Base-by-base conservation (phyloP, 2,888 invertebrate species). In the Strigamia transsilvanica region DNA sequence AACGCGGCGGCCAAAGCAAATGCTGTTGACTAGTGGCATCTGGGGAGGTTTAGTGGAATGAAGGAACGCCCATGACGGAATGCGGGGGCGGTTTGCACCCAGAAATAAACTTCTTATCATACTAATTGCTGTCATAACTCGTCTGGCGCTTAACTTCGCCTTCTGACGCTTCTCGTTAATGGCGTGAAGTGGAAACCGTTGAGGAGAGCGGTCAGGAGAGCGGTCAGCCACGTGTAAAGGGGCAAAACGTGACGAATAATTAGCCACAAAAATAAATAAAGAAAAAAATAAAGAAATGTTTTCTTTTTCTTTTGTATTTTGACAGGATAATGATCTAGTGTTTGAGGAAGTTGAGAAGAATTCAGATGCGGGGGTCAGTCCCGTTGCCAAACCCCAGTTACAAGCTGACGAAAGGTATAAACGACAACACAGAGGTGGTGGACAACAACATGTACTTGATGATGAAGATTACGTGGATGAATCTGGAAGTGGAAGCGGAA, bases 11-110 rank as follows among this genome's bases (percentile, higher is more conserved):
- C 15, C 15, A 42, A n/a, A 42, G 15, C 42, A 42, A 15, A 13
- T 15, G 46, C 46, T 46, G 46, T 15, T 46, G 46, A 46, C 10
- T 46, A 46, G 46, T 46, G 46, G 46, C 46, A 46, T 46, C 46
- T 46, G 46, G 15, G 15, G 46, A n/a, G 15, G 46, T 1, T 46
- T 46, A 5, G 46, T 4, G 15, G 5, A 46, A 46, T 46, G 15
- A n/a, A 13, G 46, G 15, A 46, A 46, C 46, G 46, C 46, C 46
- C 46, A 46, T n/a, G n/a, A n/a, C 46, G 46, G 46, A 46, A 46
- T 46, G 46, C 46, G 46, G 46, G 46, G 46, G 46, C 46, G 46
- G 46, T n/a, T 46, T n/a, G n/a, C 46, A 46, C 46, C 46, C 46
- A 46, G 46, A 46, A 46, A 46, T 46, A 46, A 38, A 46, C 46